phyloP scores from a whole-genome alignment of 2,888 invertebrate species.

The Lasioglossum calceatum region DNA sequence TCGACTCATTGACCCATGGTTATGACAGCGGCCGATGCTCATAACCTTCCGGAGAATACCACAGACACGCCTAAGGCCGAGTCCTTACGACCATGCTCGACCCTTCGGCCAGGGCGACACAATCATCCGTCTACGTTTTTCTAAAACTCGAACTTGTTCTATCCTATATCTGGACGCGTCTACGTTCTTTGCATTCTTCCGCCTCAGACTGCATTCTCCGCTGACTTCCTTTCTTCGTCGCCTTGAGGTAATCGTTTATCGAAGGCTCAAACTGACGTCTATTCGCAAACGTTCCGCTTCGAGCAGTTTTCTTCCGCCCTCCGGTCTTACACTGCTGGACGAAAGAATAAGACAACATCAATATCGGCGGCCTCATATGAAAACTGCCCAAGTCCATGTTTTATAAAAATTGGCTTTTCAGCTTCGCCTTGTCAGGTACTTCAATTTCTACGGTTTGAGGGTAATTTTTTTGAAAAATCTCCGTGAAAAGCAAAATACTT shows the following conservation, averaged over 20 bases:
- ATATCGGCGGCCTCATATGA: too few species aligned
- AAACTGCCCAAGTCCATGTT: too few species aligned
- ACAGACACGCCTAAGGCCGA: constrained; percentile 45
- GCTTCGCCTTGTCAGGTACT: too few species aligned
- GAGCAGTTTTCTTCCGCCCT: not conserved
- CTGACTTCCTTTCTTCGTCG: not conserved
- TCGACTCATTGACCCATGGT: constrained; percentile 75
- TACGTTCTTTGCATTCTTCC: constrained; percentile 24
- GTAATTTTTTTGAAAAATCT: too few species aligned
- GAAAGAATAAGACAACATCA: too few species aligned
- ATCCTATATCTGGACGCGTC: not conserved
- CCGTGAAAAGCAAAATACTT: too few species aligned
- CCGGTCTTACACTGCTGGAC: too few species aligned
- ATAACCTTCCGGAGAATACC: constrained; percentile 69
- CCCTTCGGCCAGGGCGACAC: constrained; percentile 13
- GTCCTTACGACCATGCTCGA: not conserved
- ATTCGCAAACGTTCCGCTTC: not conserved
- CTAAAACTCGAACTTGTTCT: constrained; percentile 14
- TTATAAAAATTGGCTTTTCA: too few species aligned
- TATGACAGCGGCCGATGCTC: constrained; percentile 76
- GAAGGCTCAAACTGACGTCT: not conserved
- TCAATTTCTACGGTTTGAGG: too few species aligned
- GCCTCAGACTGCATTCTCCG: not conserved
- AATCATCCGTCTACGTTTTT: not conserved
- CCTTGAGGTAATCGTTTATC: not conserved